Conservation (phyloP, 1,140 invertebrate species). For the Lerema accius region DNA sequence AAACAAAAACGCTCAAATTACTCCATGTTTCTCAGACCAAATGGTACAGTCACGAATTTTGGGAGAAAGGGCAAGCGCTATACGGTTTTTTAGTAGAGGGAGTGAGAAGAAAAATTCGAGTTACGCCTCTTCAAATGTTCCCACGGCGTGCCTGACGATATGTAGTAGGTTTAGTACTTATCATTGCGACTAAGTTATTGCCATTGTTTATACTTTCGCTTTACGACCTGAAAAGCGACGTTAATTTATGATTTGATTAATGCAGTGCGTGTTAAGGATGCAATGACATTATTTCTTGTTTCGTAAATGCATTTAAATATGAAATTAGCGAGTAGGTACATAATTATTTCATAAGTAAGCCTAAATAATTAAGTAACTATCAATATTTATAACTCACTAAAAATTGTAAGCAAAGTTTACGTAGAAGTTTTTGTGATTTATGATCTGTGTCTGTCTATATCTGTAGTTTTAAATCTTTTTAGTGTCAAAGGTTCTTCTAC, state of each 20-base stretch:
- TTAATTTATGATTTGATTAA: too few relatives aligned
- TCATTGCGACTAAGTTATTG: slow-evolving; percentile 17
- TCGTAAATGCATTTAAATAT: neutral
- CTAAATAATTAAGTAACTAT: too few relatives aligned
- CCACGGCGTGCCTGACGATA: slow-evolving; percentile 49
- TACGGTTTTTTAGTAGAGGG: slow-evolving; percentile 18
- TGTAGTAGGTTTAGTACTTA: slow-evolving; percentile 32
- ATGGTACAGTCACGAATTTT: slow-evolving; percentile 66
- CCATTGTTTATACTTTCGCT: slow-evolving; percentile 24
- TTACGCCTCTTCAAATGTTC: slow-evolving; percentile 50
- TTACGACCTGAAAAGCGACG: slow-evolving; percentile 12
- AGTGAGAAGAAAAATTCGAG: slow-evolving; percentile 39
- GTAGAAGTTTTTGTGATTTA: too few relatives aligned
- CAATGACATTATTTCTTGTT: neutral
- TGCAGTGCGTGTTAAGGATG: neutral
- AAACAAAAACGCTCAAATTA: slow-evolving; percentile 48
- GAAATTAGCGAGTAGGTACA: too few relatives aligned
- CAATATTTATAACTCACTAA: too few relatives aligned
- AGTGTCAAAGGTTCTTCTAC: too few relatives aligned
- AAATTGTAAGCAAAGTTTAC: too few relatives aligned
- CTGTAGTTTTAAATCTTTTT: too few relatives aligned
- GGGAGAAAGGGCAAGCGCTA: slow-evolving; percentile 40
- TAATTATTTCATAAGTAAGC: too few relatives aligned
- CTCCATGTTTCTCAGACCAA: slow-evolving; percentile 52
- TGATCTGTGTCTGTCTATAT: too few relatives aligned